A percentile compares a stretch with the other conserved stretches of the same genome.
Conservation (phyloP, 2,888 invertebrate species). For the Trichacis sp. region DNA sequence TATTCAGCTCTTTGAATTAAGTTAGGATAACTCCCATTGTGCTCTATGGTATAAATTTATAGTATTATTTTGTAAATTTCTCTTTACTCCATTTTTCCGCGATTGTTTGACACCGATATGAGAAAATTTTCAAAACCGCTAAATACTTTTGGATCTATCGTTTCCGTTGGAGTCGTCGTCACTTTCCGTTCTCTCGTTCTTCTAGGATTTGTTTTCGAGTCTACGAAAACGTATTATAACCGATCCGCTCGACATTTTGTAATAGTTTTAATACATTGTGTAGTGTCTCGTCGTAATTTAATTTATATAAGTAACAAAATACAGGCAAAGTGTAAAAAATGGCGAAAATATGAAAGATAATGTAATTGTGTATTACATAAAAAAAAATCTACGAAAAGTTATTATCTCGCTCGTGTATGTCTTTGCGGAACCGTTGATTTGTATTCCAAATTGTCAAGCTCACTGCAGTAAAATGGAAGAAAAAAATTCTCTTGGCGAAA, state of each 20-base stretch:
- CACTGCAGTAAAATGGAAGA: constrained; percentile 29
- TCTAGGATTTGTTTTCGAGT: constrained; percentile 34
- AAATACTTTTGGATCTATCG: too few relatives aligned
- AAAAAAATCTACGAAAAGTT: constrained; percentile 43
- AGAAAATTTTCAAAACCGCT: constrained; percentile 10
- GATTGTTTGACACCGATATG: constrained; percentile 41
- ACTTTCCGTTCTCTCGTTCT: constrained; percentile 30
- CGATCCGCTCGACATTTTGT: constrained; percentile 56
- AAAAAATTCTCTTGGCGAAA: constrained; percentile 31
- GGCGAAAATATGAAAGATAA: constrained; percentile 34
- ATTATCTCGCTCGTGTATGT: constrained; percentile 42
- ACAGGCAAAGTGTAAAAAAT: constrained; percentile 41
- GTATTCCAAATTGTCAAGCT: constrained; percentile 33
- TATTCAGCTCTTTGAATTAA: constrained; percentile 44
- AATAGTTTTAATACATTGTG: constrained; percentile 57
- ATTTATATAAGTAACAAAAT: constrained; percentile 59
- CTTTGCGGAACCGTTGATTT: constrained; percentile 41
- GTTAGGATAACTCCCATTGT: constrained; percentile 43
- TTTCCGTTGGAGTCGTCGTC: background rate
- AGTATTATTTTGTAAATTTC: constrained; percentile 44
- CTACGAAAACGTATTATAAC: constrained; percentile 45
- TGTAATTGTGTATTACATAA: constrained; percentile 43
- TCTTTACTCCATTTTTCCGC: constrained; percentile 37
- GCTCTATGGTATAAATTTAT: constrained; percentile 38
- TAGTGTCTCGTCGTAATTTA: constrained; percentile 61